A percentile compares a stretch with the other conserved stretches of the same genome.
phyloP scores from a whole-genome alignment of 2,113 vertebrate species.

The Merops nubicus region DNA sequence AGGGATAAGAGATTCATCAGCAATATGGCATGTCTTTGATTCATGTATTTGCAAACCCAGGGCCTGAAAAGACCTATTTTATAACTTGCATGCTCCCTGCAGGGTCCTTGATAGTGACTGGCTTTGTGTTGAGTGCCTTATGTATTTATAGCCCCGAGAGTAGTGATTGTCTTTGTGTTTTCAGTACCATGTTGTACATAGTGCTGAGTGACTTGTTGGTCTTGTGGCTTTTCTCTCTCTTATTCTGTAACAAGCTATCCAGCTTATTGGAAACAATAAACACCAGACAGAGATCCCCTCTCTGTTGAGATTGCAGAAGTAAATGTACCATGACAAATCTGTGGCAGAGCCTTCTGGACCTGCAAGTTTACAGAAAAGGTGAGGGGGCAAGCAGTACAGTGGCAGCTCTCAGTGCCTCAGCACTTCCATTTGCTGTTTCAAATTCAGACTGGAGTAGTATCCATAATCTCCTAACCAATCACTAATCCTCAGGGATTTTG shows the following conservation, averaged over 20 bases:
- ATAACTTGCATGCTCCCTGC: not conserved
- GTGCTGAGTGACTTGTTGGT: not conserved
- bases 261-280: not conserved
- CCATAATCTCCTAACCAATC: conserved; percentile 41
- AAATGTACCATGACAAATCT: not conserved
- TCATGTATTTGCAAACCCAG: not conserved
- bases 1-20: not conserved
- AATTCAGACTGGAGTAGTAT: conserved; percentile 2
- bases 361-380: not conserved
- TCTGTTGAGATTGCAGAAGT: not conserved
- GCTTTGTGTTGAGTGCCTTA: not conserved
- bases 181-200: not conserved
- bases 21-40: not conserved
- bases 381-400: not conserved
- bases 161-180: not conserved
- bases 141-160: not conserved
- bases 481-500: conserved; percentile 48
- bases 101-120: not conserved
- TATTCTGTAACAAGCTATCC: not conserved
- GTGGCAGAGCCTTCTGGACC: not conserved
- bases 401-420: not conserved
- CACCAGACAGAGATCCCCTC: not conserved
- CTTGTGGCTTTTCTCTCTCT: not conserved
- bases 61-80: not conserved
- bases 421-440: conserved; percentile 39